A percentile compares a stretch with the other conserved stretches of the same genome.
Evolutionary conservation across 2,797 vertebrate genomes (phyloP).

Genomic region (Fratercula arctica): DNA sequence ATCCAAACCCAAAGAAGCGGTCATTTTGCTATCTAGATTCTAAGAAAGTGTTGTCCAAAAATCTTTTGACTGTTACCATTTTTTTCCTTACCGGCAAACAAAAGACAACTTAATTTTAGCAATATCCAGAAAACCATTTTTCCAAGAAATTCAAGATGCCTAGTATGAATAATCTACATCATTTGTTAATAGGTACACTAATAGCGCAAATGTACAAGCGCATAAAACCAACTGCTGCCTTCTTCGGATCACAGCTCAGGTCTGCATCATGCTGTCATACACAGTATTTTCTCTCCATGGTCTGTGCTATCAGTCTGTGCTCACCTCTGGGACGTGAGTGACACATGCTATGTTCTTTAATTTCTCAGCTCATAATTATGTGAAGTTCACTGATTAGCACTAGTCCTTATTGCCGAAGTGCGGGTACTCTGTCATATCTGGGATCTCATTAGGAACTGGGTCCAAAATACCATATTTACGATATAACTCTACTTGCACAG

Average conservation of each 20-base stretch:
- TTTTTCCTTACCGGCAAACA: neutral
- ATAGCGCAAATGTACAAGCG: neutral
- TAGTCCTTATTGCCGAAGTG: neutral
- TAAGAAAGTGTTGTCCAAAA: neutral
- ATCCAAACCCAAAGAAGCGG: neutral
- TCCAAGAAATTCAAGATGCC: neutral
- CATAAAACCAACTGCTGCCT: neutral
- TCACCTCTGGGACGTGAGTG: neutral
- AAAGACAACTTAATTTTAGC: neutral
- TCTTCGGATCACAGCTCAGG: neutral
- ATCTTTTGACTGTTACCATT: neutral
- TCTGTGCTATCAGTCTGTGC: neutral
- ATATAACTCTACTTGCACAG: neutral
- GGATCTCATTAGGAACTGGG: neutral
- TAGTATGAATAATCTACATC: neutral
- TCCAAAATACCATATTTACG: neutral
- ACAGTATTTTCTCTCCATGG: fast-evolving
- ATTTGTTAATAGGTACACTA: neutral
- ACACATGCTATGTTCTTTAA: neutral
- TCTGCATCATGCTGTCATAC: neutral
- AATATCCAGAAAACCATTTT: neutral
- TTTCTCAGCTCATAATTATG: neutral
- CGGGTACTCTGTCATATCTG: neutral
- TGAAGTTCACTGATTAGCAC: neutral
- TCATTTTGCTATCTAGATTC: neutral